These are phyloP conservation scores for Aplidium turbinatum DNA, from an alignment of 23 tunicate species.

Conservation along the genomic window DNA sequence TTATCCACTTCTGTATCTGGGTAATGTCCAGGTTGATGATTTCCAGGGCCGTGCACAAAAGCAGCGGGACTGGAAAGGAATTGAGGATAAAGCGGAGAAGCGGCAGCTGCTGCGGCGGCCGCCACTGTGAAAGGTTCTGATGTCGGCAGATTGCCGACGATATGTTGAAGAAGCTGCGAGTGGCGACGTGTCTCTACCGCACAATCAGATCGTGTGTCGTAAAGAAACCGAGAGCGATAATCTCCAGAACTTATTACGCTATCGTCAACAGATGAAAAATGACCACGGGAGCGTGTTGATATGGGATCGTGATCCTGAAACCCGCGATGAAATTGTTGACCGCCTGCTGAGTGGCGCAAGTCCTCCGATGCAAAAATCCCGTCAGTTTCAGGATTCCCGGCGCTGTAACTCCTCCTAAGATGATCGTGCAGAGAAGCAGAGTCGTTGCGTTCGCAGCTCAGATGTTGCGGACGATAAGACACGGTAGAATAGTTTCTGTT, in stretches of 20 bases:
- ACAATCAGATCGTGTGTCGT: constrained; percentile 42
- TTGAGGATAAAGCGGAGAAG: constrained; percentile 83
- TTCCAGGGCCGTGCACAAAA: constrained; percentile 52
- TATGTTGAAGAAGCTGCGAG: constrained; percentile 70
- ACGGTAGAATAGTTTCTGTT: neutral
- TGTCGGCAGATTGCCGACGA: constrained; percentile 70
- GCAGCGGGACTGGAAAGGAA: constrained; percentile 83
- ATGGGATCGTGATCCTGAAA: constrained; percentile 7
- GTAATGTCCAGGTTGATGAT: constrained; percentile 5
- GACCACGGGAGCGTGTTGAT: constrained; percentile 55
- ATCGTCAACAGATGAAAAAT: constrained; percentile 68
- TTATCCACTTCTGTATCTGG: constrained; percentile 13
- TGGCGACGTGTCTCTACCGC: constrained; percentile 53
- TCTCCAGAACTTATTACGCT: constrained; percentile 49
- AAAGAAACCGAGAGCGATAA: constrained; percentile 36
- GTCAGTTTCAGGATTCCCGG: constrained; percentile 47
- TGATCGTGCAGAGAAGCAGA: constrained; percentile 24
- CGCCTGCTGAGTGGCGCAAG: constrained; percentile 4
- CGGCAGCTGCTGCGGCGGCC: constrained; percentile 92
- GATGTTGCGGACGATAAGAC: neutral
- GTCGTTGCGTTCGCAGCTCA: neutral
- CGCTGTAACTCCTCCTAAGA: constrained; percentile 70
- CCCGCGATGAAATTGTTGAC: constrained; percentile 13
- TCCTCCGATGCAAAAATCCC: constrained; percentile 22
- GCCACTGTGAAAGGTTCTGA: constrained; percentile 89